Evolutionary conservation across 2,797 vertebrate species (phyloP).

Genomic region (Podargus strigoides): DNA sequence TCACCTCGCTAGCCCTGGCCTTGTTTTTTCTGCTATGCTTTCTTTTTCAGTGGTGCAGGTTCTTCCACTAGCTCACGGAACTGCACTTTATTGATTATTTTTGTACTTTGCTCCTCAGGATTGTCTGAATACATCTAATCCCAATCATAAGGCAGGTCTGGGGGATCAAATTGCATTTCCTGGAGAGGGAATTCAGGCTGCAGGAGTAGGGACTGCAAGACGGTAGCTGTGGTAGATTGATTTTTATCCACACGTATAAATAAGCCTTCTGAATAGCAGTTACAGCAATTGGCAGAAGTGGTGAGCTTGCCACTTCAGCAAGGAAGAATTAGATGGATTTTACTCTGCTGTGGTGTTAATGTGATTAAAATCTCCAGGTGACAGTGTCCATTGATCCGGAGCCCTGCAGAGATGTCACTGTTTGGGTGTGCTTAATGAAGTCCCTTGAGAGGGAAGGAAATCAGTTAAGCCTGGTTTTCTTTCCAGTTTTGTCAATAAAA

Average conservation of each 20-base stretch:
- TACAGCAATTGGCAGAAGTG: neutral
- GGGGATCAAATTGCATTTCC: neutral
- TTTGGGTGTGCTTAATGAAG: neutral
- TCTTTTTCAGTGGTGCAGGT: neutral
- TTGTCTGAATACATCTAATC: neutral
- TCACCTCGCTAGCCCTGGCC: no score
- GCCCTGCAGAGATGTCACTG: neutral
- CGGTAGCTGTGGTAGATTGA: neutral
- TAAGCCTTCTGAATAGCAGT: neutral
- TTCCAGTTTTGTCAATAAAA: neutral
- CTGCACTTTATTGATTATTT: neutral
- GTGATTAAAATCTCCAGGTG: slow-evolving; percentile 12
- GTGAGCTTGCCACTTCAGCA: neutral
- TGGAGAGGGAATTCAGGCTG: neutral
- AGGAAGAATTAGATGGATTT: neutral
- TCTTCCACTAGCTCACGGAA: neutral
- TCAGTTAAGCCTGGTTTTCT: neutral
- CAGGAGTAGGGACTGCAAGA: neutral
- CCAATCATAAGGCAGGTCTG: neutral
- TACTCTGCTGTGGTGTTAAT: neutral
- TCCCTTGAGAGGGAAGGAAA: neutral
- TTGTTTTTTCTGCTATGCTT: neutral
- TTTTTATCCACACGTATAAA: neutral
- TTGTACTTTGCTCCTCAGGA: neutral
- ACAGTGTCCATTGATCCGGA: neutral